Percentiles rank a stretch among this genome's conserved stretches.
Conservation (phyloP, 92 coral and sea anemone species). For the Nematostella vectensis region DNA sequence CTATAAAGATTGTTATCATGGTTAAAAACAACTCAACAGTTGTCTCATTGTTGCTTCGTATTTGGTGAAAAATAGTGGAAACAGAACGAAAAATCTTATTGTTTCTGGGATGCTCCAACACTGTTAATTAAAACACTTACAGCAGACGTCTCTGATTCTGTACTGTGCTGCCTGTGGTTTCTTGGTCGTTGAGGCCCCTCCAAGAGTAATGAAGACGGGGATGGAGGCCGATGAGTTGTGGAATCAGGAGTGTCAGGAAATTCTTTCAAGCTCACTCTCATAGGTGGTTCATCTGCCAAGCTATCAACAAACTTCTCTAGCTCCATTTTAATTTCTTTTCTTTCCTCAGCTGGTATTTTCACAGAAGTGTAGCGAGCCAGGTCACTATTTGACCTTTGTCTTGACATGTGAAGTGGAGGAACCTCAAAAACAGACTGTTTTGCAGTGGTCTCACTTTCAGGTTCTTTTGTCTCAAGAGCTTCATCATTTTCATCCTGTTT, state of each 20-base stretch:
- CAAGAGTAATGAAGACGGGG: conserved; percentile 2
- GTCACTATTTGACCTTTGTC: conserved; percentile 33
- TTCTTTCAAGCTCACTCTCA: not conserved
- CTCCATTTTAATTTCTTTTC: not conserved
- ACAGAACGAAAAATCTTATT: no score
- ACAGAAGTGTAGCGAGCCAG: conserved; percentile 9
- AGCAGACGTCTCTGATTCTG: conserved; percentile 68
- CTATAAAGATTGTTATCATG: no score
- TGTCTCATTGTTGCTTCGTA: no score
- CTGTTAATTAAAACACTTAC: no score
- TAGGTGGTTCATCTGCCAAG: not conserved
- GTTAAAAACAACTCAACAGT: no score
- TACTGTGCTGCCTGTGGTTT: conserved; percentile 44
- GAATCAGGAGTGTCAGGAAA: not conserved
- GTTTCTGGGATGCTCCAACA: no score
- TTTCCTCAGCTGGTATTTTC: not conserved
- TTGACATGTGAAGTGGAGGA: conserved; percentile 1
- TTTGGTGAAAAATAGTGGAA: no score
- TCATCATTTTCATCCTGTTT: not conserved
- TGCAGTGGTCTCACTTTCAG: not conserved
- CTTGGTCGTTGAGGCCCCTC: conserved; percentile 9
- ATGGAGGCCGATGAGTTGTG: not conserved
- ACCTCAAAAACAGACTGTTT: not conserved
- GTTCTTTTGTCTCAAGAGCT: not conserved
- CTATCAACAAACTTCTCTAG: not conserved